phyloP scores from a whole-genome alignment of 1,140 invertebrate genomes.

The Brachionus manjavacas region DNA sequence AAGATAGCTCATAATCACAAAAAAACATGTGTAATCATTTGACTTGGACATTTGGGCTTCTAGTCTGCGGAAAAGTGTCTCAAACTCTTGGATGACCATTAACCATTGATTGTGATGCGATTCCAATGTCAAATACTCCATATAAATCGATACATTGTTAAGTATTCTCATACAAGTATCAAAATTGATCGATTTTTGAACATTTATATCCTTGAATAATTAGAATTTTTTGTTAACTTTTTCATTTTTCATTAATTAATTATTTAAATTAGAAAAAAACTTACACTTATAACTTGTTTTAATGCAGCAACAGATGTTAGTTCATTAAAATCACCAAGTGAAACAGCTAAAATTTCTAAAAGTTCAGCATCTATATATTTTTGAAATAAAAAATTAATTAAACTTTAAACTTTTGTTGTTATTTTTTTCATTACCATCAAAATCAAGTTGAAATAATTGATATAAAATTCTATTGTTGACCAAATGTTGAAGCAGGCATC shows the following conservation, averaged over 20 bases:
- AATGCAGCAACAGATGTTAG: conserved; percentile 23
- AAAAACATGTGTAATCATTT: conserved; percentile 69
- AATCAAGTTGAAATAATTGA: conserved; percentile 86
- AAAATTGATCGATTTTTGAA: conserved; percentile 75
- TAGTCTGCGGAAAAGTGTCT: conserved; percentile 74
- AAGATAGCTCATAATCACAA: conserved; percentile 77
- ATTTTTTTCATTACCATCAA: conserved; percentile 63
- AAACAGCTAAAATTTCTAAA: conserved; percentile 21
- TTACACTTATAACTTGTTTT: conserved; percentile 37
- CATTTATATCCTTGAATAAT: conserved; percentile 69
- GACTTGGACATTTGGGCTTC: conserved; percentile 67
- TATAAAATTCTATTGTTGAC: conserved; percentile 90
- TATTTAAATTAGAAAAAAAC: neutral
- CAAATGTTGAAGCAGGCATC: conserved; percentile 90
- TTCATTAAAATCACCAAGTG: conserved; percentile 34
- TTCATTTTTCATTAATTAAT: neutral
- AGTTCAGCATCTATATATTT: conserved; percentile 22
- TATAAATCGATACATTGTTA: conserved; percentile 82
- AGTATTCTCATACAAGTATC: conserved; percentile 66
- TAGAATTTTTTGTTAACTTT: too few species aligned
- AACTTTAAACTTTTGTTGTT: too few species aligned
- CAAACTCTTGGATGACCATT: conserved; percentile 73
- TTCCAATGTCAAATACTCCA: conserved; percentile 83
- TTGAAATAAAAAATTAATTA: too few species aligned
- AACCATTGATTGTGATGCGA: conserved; percentile 67